Conservation (phyloP, 2,797 vertebrate species). For the Sandelia bainsii region DNA sequence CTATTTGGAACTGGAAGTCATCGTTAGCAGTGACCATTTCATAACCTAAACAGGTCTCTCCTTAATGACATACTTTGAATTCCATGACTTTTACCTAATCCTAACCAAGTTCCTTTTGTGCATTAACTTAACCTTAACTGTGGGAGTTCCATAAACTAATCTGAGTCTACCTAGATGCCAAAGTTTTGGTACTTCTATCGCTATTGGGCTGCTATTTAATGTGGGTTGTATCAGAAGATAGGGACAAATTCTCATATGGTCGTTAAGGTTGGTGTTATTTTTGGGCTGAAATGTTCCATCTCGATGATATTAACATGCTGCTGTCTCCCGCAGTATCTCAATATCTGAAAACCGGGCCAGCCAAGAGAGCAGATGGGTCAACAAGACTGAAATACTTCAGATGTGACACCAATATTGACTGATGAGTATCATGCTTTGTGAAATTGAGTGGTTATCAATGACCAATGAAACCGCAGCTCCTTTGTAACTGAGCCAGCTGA, state of each 20-base stretch:
- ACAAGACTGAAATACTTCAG: background rate
- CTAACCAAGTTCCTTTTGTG: no score
- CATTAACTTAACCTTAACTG: no score
- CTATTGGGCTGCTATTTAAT: background rate
- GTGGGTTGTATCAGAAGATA: background rate
- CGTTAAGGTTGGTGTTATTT: background rate
- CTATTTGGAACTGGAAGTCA: no score
- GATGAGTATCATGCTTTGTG: background rate
- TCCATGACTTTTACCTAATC: no score
- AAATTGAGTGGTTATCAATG: background rate
- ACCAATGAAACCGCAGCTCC: background rate
- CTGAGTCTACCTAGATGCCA: no score
- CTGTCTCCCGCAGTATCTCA: background rate
- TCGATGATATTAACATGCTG: background rate
- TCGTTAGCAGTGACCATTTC: no score
- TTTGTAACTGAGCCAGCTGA: background rate
- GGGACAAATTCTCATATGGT: background rate
- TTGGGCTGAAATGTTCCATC: background rate
- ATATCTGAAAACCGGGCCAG: background rate
- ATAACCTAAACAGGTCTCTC: no score
- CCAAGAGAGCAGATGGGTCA: constrained; percentile 4
- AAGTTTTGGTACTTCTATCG: no score
- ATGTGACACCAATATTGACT: background rate
- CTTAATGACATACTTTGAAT: no score
- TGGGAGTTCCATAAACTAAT: no score